phyloP scores from a whole-genome alignment of 2,888 invertebrate species.

The Tenodera sinensis region DNA sequence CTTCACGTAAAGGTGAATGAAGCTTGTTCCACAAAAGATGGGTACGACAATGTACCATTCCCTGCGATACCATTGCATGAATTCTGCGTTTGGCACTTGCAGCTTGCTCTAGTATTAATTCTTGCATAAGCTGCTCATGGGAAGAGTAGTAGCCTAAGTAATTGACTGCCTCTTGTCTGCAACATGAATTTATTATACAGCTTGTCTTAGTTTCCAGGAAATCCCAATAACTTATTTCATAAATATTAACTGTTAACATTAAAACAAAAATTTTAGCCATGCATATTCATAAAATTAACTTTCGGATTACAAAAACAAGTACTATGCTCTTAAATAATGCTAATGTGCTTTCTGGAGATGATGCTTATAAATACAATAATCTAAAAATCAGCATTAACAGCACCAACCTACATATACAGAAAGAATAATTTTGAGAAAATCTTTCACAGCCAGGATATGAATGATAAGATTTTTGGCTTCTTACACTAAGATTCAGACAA shows the following conservation, averaged over 20 bases:
- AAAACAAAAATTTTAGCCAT: not conserved
- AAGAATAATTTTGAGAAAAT: no score
- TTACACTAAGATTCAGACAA: no score
- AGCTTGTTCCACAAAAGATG: conserved; percentile 69
- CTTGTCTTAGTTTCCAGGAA: not conserved
- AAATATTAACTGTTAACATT: not conserved
- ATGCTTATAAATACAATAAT: not conserved
- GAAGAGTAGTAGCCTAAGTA: conserved; percentile 67
- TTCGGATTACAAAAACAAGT: no score
- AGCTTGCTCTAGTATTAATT: conserved; percentile 57
- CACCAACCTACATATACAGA: not conserved
- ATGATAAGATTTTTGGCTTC: no score
- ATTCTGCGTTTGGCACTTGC: conserved; percentile 54
- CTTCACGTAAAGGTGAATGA: conserved; percentile 38
- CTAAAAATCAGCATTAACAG: not conserved
- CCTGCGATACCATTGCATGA: conserved; percentile 58
- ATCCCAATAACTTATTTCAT: not conserved
- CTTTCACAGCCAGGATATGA: no score
- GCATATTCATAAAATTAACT: not conserved
- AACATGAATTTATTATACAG: conserved; percentile 14
- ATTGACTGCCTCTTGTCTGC: conserved; percentile 60
- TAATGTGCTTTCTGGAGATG: not conserved
- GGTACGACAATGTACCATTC: conserved; percentile 64
- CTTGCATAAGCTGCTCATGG: conserved; percentile 63
- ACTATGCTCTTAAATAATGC: not conserved